phyloP scores from a whole-genome alignment of 1,140 invertebrate species.

The Tyrophagus putrescentiae region DNA sequence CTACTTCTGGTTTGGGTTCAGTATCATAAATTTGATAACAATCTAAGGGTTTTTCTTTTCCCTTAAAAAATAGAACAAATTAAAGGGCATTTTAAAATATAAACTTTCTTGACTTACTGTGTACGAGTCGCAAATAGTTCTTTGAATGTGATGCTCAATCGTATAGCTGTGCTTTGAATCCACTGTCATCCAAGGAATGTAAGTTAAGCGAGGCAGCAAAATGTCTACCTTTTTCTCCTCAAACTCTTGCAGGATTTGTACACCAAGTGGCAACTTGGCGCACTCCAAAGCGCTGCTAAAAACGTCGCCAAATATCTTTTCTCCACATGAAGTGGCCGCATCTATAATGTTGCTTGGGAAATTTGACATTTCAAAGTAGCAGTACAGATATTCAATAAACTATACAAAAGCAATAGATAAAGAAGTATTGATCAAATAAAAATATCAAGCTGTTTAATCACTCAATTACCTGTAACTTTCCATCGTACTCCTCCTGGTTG shows the following conservation, averaged over 20 bases:
- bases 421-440: no score
- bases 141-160: slow-evolving; percentile 15
- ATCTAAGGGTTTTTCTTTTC: slow-evolving; percentile 16
- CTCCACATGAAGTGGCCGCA: not conserved
- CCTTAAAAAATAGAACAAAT: no score
- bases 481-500: slow-evolving; percentile 16
- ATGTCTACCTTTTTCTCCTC: not conserved
- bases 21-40: slow-evolving; percentile 11
- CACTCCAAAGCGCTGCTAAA: not conserved
- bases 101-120: no score
- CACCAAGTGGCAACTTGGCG: not conserved
- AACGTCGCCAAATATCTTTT: not conserved
- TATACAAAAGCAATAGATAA: no score
- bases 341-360: not conserved
- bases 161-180: slow-evolving; percentile 11
- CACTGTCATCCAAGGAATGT: slow-evolving; percentile 21
- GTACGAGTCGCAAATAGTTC: slow-evolving; percentile 21
- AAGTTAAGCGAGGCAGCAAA: slow-evolving; percentile 15
- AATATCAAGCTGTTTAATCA: no score
- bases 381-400: slow-evolving; percentile 20
- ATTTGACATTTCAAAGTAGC: slow-evolving; percentile 4
- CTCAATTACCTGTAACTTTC: slow-evolving; percentile 18
- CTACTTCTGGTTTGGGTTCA: not conserved
- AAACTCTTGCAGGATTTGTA: slow-evolving; percentile 4
- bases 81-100: no score